Evolutionary conservation across 1,140 invertebrate genomes (phyloP), one percentile per base, ranked within the genome.

Genomic region (Euura lappo): DNA sequence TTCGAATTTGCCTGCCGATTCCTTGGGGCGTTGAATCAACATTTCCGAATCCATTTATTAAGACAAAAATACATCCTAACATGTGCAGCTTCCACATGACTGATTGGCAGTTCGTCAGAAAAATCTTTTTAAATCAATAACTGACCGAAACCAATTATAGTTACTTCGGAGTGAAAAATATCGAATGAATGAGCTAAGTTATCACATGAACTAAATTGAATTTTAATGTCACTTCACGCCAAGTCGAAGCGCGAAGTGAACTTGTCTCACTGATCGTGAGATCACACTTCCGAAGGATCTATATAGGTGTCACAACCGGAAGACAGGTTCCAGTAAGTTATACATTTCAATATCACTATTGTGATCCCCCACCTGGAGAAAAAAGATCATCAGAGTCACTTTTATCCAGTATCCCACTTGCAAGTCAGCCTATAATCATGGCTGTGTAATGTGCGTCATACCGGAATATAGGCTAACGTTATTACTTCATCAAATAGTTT

Each of bases 1-100:
- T 70, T 47, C 70, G 70, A 46, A 60, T 42, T 10, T 64, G 60
- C 64, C 44, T 72, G 67, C 67, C 68, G 60, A 75, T 68, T 72
- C 70, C 28, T 28, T 28, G 28, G 28, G 51, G 13, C 5, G 13
- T 6, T 60, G 51, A 11, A n/a, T 60, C 51, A n/a, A 60, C 51
- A 60, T 60, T 60, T 3, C 8, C 51, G 13, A 60, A n/a, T 60
- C 8, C 13, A 60, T 60, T 5, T 11, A 60, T 60, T n/a, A 60
- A 11, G 10, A 60, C 51, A n/a, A 60, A 60, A 60, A 60, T 3
- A n/a, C 5, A 60, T 60, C 51, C 51, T 60, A 60, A 60, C 13
- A 60, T 60, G 51, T n/a, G 10, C 51, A 8, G 6, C 3, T 60
- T 60, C 51, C 51, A 11, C 51, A 60, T 60, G 51, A 60, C 13